Evolutionary conservation across 2,797 vertebrate species (phyloP).

Genomic region (Nothura maculosa): DNA sequence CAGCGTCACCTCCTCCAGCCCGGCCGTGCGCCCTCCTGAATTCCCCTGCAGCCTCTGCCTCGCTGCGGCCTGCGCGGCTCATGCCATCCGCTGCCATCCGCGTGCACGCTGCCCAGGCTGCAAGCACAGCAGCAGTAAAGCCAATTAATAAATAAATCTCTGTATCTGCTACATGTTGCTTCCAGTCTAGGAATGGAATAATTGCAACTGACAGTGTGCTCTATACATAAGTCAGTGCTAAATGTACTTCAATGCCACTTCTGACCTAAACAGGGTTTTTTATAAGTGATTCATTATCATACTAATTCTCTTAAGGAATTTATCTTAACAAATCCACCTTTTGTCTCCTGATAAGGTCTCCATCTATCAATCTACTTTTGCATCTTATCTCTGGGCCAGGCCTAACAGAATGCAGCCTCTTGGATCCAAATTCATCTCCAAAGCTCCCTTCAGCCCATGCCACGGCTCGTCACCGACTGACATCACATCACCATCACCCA

Average conservation of each 20-base stretch:
- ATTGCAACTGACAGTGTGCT: background rate
- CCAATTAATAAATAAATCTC: slow-evolving; percentile 34
- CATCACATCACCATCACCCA: background rate
- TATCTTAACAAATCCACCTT: background rate
- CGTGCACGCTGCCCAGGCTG: slow-evolving; percentile 11
- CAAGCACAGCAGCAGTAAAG: background rate
- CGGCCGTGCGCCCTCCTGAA: slow-evolving; percentile 11
- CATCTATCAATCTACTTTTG: background rate
- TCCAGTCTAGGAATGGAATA: slow-evolving; percentile 15
- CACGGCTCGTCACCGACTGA: background rate
- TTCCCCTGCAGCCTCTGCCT: slow-evolving; percentile 36
- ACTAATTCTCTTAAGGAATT: background rate
- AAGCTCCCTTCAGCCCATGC: background rate
- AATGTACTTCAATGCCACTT: background rate
- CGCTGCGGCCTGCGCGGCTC: slow-evolving; percentile 40
- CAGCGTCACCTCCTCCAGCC: slow-evolving; percentile 48
- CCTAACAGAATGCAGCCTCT: background rate
- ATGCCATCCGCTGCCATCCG: slow-evolving; percentile 13
- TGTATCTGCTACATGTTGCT: background rate
- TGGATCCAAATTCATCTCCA: background rate
- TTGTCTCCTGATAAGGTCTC: background rate
- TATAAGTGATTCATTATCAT: background rate
- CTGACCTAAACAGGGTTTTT: slow-evolving; percentile 1
- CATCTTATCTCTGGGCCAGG: background rate
- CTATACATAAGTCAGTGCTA: background rate